Conservation (phyloP, 2,888 invertebrate species). For the Autographa gamma region DNA sequence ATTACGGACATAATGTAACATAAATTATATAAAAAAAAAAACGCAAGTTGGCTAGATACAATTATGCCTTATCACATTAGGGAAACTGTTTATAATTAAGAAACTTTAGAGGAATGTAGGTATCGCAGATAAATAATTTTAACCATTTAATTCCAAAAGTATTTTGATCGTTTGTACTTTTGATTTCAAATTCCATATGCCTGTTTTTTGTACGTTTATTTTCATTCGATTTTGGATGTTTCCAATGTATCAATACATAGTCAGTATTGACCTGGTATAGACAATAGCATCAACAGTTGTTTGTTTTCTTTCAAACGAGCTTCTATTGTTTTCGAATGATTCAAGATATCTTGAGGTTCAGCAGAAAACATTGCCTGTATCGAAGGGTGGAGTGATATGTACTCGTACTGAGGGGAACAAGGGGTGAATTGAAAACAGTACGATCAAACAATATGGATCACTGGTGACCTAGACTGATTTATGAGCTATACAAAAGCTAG, state of each 20-base stretch:
- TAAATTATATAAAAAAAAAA: no score
- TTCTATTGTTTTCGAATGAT: not conserved
- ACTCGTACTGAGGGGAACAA: constrained; percentile 4
- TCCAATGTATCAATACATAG: not conserved
- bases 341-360: not conserved
- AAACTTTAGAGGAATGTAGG: not conserved
- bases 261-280: not conserved
- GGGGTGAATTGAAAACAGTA: not conserved
- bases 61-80: not conserved
- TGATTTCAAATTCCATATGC: not conserved
- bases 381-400: not conserved
- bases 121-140: not conserved
- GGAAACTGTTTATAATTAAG: not conserved
- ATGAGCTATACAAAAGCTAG: not conserved
- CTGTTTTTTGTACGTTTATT: no score
- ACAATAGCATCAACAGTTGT: not conserved
- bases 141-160: not conserved
- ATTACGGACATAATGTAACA: not conserved
- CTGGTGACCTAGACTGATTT: not conserved
- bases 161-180: not conserved
- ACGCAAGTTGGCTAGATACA: not conserved
- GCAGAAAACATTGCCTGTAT: not conserved
- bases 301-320: not conserved
- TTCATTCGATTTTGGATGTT: not conserved
- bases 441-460: not conserved